Percentiles rank a stretch among this genome's conserved stretches.
Conservation (phyloP, 2,888 invertebrate genomes). For the Caenorhabditis imperialis region DNA sequence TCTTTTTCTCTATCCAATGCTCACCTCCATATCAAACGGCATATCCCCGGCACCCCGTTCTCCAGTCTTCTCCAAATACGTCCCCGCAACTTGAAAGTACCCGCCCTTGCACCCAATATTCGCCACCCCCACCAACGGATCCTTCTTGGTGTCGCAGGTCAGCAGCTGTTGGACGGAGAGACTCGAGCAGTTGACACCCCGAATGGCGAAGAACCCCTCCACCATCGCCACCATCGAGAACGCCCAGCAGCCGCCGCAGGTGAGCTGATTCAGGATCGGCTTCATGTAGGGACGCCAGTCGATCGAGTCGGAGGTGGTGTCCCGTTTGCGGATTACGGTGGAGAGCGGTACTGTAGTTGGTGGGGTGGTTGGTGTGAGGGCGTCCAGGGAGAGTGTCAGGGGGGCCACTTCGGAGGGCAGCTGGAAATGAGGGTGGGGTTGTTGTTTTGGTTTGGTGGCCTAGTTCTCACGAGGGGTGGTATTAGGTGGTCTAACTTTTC, state of each 20-base stretch:
- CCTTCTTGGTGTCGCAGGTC: conserved; percentile 49
- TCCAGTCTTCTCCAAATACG: conserved; percentile 36
- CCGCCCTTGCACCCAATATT: conserved; percentile 89
- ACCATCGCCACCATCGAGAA: conserved; percentile 81
- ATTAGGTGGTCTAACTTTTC: too few relatives aligned
- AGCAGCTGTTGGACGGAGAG: conserved; percentile 60
- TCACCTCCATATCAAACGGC: conserved; percentile 48
- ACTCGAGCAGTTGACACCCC: conserved; percentile 12
- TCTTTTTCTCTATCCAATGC: background rate
- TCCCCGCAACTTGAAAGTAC: conserved; percentile 81
- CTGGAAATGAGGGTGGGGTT: too few relatives aligned
- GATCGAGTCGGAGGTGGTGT: conserved; percentile 21
- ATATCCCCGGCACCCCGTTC: conserved; percentile 26
- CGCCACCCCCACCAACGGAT: conserved; percentile 40
- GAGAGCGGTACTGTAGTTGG: background rate
- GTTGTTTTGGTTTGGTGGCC: too few relatives aligned
- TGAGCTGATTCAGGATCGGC: conserved; percentile 82
- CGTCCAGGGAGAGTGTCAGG: conserved; percentile 18
- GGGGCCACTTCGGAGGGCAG: conserved; percentile 48
- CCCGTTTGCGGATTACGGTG: conserved; percentile 2
- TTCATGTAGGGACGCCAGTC: conserved; percentile 86
- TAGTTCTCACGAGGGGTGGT: too few relatives aligned
- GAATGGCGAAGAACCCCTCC: conserved; percentile 53
- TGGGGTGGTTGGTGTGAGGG: conserved; percentile 7
- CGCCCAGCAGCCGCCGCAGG: conserved; percentile 93